Evolutionary conservation across 2,797 vertebrate genomes (phyloP).

Genomic region (Premnoplex brunnescens): DNA sequence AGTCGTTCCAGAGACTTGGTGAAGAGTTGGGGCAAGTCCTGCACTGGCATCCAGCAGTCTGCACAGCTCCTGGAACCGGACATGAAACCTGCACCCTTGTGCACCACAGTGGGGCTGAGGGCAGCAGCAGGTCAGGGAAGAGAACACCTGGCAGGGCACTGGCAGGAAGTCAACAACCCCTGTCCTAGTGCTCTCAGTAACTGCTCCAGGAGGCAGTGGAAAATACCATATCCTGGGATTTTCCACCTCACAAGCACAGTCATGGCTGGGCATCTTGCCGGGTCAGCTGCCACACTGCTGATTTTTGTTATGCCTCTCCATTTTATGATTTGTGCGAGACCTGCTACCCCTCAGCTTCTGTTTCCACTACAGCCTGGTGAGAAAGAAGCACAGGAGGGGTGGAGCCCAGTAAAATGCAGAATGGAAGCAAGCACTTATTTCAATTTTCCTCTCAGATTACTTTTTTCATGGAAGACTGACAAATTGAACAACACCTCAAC

Average conservation of each 20-base stretch:
- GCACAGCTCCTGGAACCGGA: not conserved
- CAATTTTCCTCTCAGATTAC: slow-evolving; percentile 52
- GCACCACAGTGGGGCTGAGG: rapidly evolving
- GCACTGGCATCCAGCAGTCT: not conserved
- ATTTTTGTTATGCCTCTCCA: not conserved
- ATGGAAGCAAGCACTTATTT: slow-evolving; percentile 36
- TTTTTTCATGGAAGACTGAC: slow-evolving; percentile 42
- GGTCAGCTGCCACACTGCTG: not conserved
- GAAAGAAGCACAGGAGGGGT: not conserved
- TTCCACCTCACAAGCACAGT: not conserved
- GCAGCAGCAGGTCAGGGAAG: not conserved
- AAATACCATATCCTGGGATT: not conserved
- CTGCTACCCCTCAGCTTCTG: not conserved
- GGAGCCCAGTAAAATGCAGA: slow-evolving; percentile 19
- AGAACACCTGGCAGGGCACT: not conserved
- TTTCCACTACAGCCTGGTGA: not conserved
- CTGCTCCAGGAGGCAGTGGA: too few species aligned
- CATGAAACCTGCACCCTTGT: not conserved
- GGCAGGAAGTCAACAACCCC: not conserved
- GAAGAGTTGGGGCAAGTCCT: not conserved
- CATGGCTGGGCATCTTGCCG: not conserved
- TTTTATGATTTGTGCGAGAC: not conserved
- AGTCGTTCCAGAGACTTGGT: slow-evolving; percentile 14
- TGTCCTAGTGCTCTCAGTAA: rapidly evolving
- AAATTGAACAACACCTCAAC: slow-evolving; percentile 62